Evolutionary conservation across 2,113 vertebrate genomes (phyloP), one percentile per base, ranked within the genome.

Genomic region (Carettochelys insculpta): DNA sequence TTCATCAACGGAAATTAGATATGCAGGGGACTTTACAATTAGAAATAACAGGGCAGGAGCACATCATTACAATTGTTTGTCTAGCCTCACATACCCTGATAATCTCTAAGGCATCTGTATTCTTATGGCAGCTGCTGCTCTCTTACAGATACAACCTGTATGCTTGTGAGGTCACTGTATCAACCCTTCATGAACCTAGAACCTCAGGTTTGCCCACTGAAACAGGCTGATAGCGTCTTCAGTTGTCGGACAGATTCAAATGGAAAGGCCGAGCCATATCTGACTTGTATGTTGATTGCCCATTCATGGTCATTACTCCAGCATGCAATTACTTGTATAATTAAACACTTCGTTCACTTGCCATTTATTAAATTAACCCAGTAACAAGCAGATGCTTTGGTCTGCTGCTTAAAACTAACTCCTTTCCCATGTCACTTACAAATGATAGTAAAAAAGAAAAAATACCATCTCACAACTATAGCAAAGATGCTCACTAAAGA

Each of bases 311-410:
- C 11, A 50, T 29, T 11, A n/a, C 54, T 56, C 5, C 24, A 58
- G 65, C 22, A 83, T 52, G 45, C 4, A 22, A 25, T 24, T 16
- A 48, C 48, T 2, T 27, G 20, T 1, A 24, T 10, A 13, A 3
- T 76, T 25, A 13, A 80, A 50, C 1, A 1, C 68, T 41, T 82
- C 5, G 5, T 34, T 65, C 48, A 52, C 45, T 52, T 5, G 12
- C 43, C 48, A 20, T 45, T 51, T 7, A 7, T 2, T 38, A 68
- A n/a, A n/a, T 38, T 68, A 68, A 68, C 17, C 34, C 20, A 22
- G 19, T 5, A 41, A 11, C 76, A 25, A 0, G 1, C 61, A 77
- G 24, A 45, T 1, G 5, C 3, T 4, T 43, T 50, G 3, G 19
- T 34, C 47, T 80, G 38, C 50, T 84, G 56, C 47, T 87, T 47